phyloP scores from a whole-genome alignment of 1,140 invertebrate genomes.

The Vollenhovia emeryi region DNA sequence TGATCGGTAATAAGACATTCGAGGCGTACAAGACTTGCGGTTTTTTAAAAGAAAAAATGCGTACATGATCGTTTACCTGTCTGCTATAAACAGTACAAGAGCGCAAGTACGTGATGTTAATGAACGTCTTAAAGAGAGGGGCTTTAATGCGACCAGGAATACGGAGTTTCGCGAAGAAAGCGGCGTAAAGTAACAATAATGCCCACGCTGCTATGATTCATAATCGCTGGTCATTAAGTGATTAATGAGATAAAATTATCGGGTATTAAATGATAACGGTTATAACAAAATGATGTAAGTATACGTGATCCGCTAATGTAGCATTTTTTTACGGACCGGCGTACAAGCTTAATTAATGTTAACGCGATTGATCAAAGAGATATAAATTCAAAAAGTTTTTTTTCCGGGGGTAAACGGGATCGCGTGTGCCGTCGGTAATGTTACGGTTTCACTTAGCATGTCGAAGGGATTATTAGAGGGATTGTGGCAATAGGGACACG shows the following conservation, averaged over 20 bases:
- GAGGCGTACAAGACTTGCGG: not conserved
- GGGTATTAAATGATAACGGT: not conserved
- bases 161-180: not conserved
- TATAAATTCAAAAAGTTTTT: not conserved
- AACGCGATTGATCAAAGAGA: not conserved
- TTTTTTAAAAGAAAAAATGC: not conserved
- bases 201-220: not conserved
- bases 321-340: constrained; percentile 9
- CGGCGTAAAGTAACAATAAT: constrained; percentile 5
- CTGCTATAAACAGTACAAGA: constrained; percentile 12
- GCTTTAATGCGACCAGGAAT: not conserved
- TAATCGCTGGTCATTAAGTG: not conserved
- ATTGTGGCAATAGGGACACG: not conserved
- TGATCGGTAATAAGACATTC: not conserved
- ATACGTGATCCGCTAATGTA: not conserved
- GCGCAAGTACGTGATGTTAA: not conserved
- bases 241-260: constrained; percentile 35
- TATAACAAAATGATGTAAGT: not conserved
- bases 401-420: not conserved
- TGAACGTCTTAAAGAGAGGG: constrained; percentile 8
- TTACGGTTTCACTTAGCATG: constrained; percentile 24
- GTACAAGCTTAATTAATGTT: not conserved
- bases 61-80: not conserved
- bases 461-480: constrained; percentile 11
- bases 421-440: not conserved